Evolutionary conservation across 2,113 vertebrate genomes (phyloP), one percentile per base, ranked within the genome.

Genomic region (Oxyruncus cristatus): DNA sequence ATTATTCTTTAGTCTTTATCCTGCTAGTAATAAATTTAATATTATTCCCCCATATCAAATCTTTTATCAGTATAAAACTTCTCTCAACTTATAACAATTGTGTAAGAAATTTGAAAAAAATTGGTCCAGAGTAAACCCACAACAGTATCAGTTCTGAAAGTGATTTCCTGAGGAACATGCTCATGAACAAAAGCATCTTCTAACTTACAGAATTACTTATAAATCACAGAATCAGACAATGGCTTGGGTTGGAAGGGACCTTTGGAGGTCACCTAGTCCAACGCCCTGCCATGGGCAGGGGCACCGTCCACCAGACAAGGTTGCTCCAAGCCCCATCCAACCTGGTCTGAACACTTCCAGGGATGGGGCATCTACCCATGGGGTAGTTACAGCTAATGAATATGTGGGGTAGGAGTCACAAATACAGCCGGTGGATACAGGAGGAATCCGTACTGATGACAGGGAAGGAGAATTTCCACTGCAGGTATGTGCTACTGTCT

Each of bases 401-500:
- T 30, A 22, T 0, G 0, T 24, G 23, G 23, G 35, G 49, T 3
- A 8, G 30, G 62, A 89, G 75, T 68, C 33, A 50, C 39, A 82
- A 66, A 42, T 13, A 33, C 49, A 92, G 49, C 30, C 73, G 21
- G 27, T 27, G 41, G 56, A 22, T 8, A 28, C 16, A 63, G 28
- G 8, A 68, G 32, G 61, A 82, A 76, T 37, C n/a, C 16, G 30
- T 23, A 35, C 0, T 39, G 41, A 30, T 0, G 2, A 62, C 4
- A 28, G 14, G 2, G 28, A 77, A 89, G 53, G 22, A 85, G 28
- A 78, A 46, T 22, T 66, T 37, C 73, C 67, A 65, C 35, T 52
- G 49, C 56, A 91, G 32, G 21, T 26, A 19, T 6, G 12, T 41
- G 41, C 35, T 65, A 4, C 10, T 76, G 32, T 37, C 49, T 66